Conservation (phyloP, 2,113 vertebrate species). For the Rostratula benghalensis region DNA sequence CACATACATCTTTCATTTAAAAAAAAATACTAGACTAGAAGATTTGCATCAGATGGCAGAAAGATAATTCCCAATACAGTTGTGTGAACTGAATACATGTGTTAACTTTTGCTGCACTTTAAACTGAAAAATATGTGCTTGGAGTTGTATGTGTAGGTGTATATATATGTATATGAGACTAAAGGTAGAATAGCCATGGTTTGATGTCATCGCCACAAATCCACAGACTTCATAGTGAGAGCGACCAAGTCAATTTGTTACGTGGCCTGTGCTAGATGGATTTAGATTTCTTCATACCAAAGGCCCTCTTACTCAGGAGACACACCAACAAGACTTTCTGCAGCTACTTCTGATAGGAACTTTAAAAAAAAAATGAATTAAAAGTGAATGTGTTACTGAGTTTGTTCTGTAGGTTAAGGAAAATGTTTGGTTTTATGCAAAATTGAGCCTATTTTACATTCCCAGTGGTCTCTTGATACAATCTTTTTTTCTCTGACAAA, state of each 20-base stretch:
- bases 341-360: not conserved
- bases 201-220: not conserved
- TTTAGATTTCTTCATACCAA: not conserved
- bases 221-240: not conserved
- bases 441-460: not conserved
- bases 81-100: not conserved
- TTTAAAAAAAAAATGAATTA: not conserved
- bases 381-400: not conserved
- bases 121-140: not conserved
- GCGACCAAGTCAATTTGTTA: not conserved
- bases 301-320: not conserved
- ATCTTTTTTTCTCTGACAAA: not conserved
- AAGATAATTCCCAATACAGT: not conserved
- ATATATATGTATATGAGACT: not conserved
- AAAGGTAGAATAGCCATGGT: not conserved
- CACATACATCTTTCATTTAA: not conserved
- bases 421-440: not conserved
- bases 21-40: not conserved
- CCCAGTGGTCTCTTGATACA: not conserved
- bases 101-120: not conserved
- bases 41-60: not conserved
- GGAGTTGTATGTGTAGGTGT: not conserved
- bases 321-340: not conserved
- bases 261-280: not conserved
- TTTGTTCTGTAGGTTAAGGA: not conserved